Conservation (phyloP, 2,888 invertebrate species). For the Drosophila neonasuta region DNA sequence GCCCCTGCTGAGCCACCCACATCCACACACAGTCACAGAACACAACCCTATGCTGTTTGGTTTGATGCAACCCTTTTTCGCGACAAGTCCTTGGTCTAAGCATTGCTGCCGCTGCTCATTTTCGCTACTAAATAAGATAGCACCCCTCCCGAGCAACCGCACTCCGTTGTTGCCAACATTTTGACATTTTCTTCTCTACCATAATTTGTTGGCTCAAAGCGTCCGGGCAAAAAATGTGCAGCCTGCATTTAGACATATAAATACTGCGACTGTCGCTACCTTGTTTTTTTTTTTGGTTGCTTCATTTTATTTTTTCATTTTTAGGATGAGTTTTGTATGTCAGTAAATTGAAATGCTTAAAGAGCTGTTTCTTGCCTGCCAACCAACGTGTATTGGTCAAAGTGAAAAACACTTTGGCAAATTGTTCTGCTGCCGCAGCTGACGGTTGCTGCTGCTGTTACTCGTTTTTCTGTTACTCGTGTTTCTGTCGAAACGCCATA, state of each 20-base stretch:
- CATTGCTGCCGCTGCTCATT: slow-evolving; percentile 71
- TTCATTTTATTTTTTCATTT: slow-evolving; percentile 19
- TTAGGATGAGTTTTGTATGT: slow-evolving; percentile 20
- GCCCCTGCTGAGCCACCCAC: slow-evolving; percentile 1
- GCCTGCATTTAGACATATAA: slow-evolving; percentile 39
- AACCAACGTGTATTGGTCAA: slow-evolving; percentile 28
- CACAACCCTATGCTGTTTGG: neutral
- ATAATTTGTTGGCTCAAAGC: slow-evolving; percentile 52
- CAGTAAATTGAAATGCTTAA: slow-evolving; percentile 40
- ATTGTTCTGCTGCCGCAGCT: slow-evolving; percentile 34
- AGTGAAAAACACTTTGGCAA: slow-evolving; percentile 44
- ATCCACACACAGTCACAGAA: neutral
- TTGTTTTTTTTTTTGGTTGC: slow-evolving; percentile 1
- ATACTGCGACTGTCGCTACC: slow-evolving; percentile 26
- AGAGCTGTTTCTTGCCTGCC: slow-evolving; percentile 11
- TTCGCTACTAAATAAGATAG: slow-evolving; percentile 75
- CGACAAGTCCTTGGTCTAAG: slow-evolving; percentile 58
- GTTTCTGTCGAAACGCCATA: slow-evolving; percentile 26
- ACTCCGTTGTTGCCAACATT: slow-evolving; percentile 55
- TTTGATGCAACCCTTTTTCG: slow-evolving; percentile 46
- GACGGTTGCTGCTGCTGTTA: neutral
- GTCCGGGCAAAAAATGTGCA: slow-evolving; percentile 29
- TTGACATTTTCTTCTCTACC: slow-evolving; percentile 54
- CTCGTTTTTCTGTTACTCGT: slow-evolving; percentile 2
- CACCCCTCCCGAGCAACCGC: slow-evolving; percentile 6